Evolutionary conservation across 2,888 invertebrate genomes (phyloP), one percentile per base, ranked within the genome.

Genomic region (Phasia obesa): DNA sequence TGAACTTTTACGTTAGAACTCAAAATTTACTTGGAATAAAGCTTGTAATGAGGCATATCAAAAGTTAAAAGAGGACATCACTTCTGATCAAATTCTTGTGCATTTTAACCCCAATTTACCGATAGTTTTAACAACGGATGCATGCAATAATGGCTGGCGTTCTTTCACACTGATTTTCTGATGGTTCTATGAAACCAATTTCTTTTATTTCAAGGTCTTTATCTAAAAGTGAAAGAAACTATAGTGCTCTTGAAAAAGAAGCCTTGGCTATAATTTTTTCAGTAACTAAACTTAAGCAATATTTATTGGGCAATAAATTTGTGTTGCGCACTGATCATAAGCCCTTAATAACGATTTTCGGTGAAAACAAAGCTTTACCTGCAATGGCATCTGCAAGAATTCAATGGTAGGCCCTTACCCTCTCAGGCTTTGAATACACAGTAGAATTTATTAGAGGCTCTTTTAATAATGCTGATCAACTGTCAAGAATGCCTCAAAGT

Each of bases 201-300:
- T 57, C 71, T 23, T 79, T 73, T 53, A 55, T 79, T 4, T 79
- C 71, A 13, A 71, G 79, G 13, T 31, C 67, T 17, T 25, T 62
- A 19, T 47, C 64, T 19, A 47, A 17, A 49, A 27, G 17, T 47
- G 47, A 64, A 31, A 27, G 13, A 4, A 64, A 64, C 31, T 67
- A 74, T 19, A 74, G 74, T 21, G 73, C 64, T 1, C 51, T 79
- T 5, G 73, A 73, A 51, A 73, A 73, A 47, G 79, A 78, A 19
- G 71, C 78, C 2, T 19, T 77, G 0, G 62, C 77, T 4, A 80
- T 80, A 19, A 44, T 79, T 13, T 84, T 84, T 71, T 76, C 49
- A 19, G 71, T 84, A n/a, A 76, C 74, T 55, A 83, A 84, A 60
- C 49, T 83, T 27, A 80, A 42, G 42, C 81, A 84, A 53, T 85